Conservation (phyloP, 2,888 invertebrate species). For the Hesperia comma region DNA sequence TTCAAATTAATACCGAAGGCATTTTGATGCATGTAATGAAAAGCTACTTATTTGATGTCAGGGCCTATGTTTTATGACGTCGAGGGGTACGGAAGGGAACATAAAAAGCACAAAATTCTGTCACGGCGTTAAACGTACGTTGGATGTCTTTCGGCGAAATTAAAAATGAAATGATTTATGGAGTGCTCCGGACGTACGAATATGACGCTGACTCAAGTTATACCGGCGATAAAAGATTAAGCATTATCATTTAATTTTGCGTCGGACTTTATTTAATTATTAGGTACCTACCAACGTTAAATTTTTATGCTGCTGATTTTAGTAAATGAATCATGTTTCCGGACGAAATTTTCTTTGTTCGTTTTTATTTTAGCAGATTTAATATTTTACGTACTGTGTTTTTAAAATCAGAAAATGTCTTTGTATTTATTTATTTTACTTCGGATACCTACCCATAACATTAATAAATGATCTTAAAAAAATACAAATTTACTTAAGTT, state of each 20-base stretch:
- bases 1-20: neutral
- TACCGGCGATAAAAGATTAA: constrained; percentile 7
- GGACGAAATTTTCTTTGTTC: no score
- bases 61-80: constrained; percentile 65
- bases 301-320: neutral
- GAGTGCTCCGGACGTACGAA: constrained; percentile 44
- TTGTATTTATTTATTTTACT: no score
- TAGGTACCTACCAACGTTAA: neutral
- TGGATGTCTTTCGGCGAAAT: constrained; percentile 65
- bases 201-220: constrained; percentile 5
- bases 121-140: constrained; percentile 60
- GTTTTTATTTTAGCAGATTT: no score
- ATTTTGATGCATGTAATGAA: neutral
- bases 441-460: no score
- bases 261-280: neutral
- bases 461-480: no score
- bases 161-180: constrained; percentile 70
- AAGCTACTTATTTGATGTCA: constrained; percentile 45
- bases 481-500: no score
- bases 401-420: no score
- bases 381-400: no score
- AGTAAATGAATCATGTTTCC: no score
- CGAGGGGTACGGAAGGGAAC: constrained; percentile 56
- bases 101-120: constrained; percentile 65
- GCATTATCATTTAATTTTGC: constrained; percentile 6